phyloP scores from a whole-genome alignment of 2,797 vertebrate species.

The Eupleurogrammus muticus region DNA sequence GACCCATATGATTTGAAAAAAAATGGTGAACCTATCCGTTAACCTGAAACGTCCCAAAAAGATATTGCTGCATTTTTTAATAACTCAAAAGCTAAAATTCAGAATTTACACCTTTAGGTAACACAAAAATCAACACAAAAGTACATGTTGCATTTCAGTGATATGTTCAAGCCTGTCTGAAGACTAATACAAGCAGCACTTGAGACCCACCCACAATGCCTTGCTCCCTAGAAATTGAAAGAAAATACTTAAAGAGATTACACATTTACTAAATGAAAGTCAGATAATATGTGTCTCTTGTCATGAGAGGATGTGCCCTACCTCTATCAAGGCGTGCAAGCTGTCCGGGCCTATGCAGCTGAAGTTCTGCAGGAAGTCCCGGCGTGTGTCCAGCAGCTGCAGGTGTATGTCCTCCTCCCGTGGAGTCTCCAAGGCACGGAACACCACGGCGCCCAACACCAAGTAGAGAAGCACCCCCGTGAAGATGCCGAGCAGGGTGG shows the following conservation, averaged over 20 bases:
- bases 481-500: slow-evolving; percentile 87
- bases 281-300: background rate
- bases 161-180: background rate
- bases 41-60: background rate
- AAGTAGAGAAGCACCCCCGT: slow-evolving; percentile 89
- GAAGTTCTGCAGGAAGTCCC: slow-evolving; percentile 84
- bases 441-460: slow-evolving; percentile 90
- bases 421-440: slow-evolving; percentile 87
- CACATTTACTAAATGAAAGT: background rate
- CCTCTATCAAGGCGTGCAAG: slow-evolving; percentile 87
- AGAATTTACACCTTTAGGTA: background rate
- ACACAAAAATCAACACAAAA: background rate
- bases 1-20: too few relatives aligned
- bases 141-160: background rate
- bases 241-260: background rate
- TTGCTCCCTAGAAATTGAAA: too few relatives aligned
- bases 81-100: background rate
- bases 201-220: background rate
- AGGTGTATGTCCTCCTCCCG: slow-evolving; percentile 78
- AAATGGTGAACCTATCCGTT: too few relatives aligned
- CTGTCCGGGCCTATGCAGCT: slow-evolving; percentile 80
- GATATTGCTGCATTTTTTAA: background rate
- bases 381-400: slow-evolving; percentile 67
- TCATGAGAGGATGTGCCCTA: slow-evolving; percentile 55
- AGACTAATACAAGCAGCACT: background rate